phyloP scores from a whole-genome alignment of 2,888 invertebrate species.

The Mimas tiliae region DNA sequence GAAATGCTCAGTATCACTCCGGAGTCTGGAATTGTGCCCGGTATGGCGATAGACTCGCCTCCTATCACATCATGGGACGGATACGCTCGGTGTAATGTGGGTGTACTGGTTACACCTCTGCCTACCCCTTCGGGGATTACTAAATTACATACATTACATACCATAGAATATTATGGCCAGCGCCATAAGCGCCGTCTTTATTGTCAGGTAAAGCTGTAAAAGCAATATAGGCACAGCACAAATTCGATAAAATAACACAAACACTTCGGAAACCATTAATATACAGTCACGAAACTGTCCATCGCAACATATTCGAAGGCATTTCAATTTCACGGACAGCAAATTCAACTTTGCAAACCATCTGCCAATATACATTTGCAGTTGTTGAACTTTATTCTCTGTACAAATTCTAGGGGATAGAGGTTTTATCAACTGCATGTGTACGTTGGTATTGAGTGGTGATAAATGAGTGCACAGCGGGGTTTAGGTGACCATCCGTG shows the following conservation, averaged over 20 bases:
- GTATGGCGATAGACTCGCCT: no score
- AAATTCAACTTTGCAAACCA: conserved; percentile 33
- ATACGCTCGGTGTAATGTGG: no score
- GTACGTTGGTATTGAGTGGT: conserved; percentile 48
- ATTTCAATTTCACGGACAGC: not conserved
- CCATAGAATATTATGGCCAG: no score
- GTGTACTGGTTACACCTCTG: no score
- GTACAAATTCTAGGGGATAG: not conserved
- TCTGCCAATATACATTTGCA: not conserved
- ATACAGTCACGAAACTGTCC: not conserved
- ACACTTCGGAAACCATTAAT: not conserved
- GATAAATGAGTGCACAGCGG: conserved; percentile 74
- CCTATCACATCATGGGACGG: no score
- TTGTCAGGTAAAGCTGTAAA: no score
- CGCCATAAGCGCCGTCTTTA: no score
- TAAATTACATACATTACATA: no score
- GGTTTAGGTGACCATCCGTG: conserved; percentile 64
- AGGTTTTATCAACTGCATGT: not conserved
- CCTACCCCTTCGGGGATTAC: no score
- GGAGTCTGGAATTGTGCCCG: no score
- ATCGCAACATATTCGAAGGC: not conserved
- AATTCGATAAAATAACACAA: not conserved
- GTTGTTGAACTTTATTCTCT: not conserved
- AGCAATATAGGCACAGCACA: no score
- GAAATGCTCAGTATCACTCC: no score